Evolutionary conservation across 2,888 invertebrate genomes (phyloP), one percentile per base, ranked within the genome.

Genomic region (Microctonus hyperodae): DNA sequence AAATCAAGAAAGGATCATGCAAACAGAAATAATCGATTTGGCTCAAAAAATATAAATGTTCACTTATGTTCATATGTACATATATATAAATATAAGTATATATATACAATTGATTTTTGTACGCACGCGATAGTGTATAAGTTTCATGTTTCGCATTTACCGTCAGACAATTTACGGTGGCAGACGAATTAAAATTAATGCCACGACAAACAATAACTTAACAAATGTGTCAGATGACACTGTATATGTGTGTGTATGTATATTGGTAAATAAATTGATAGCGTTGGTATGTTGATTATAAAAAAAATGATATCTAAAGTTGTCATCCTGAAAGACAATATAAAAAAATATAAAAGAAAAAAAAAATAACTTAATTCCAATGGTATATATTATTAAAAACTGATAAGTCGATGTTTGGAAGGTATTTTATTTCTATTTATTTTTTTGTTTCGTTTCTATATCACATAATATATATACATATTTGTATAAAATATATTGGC

Each of bases 181-280:
- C 25, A 25, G 33, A 35, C 51, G 35, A 62, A 62, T 53, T 62
- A 62, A 62, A 62, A 62, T 62, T 62, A 59, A 59, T 28, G 25
- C 11, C 53, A 55, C 53, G 44, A 53, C 10, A 51, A 62, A 62
- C 62, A 62, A 62, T 55, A 53, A 55, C 55, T 16, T 44, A 23
- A 62, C 37, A 23, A 23, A 62, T 62, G 62, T 53, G 53, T 53
- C 35, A 23, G n/a, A 53, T 53, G 23, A 62, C 35, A 10, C 7
- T 7, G 25, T 16, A 7, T 37, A 11, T 22, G 59, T 22, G 53
- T 25, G 10, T 33, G n/a, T 16, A 37, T 23, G 23, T 28, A 11
- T 37, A 59, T 22, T 25, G 44, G 6, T 5, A 44, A n/a, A 6
- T 44, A 16, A 44, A 44, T 44, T 44, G 44, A 44, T 44, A 16